Evolutionary conservation across 2,113 vertebrate genomes (phyloP), one percentile per base, ranked within the genome.

Genomic region (Phalacrocorax pelagicus): DNA sequence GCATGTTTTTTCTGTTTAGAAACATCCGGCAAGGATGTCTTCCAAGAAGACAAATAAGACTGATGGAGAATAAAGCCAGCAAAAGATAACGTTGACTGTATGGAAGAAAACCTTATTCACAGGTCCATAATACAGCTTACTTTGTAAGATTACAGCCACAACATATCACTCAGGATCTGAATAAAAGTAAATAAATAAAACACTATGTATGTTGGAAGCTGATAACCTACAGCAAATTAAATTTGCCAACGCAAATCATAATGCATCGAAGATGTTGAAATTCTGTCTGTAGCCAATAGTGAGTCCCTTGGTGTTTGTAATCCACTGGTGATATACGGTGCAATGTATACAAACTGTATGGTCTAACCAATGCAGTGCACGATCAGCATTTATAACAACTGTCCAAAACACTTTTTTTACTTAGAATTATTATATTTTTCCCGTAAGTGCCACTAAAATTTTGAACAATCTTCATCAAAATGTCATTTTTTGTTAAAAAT

Each of bases 301-400:
- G 0, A 9, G 71, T 13, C 29, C 54, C 36, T 10, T 4, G 1
- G 80, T 5, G 34, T 16, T 3, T 2, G 30, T 7, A 6, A 72
- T 52, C 15, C 30, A 2, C n/a, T 2, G 30, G 14, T 24, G 52
- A 3, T 11, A 13, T 2, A 1, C 0, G 1, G 30, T 0, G 18
- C 1, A 22, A 2, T 15, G 13, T 18, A 0, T 10, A 2, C 20
- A 4, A 1, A 3, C 15, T 0, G 3, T 3, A 2, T 0, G 3
- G 14, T 12, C 40, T 42, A 3, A 2, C 58, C 32, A 5, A 0
- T 3, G 20, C 26, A 1, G 20, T 4, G 40, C 49, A 4, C 1
- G 0, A 12, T 3, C 44, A 30, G 32, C 44, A 6, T 12, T 61
- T 23, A 9, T 0, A 44, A 5, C 20, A 17, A 5, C 55, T 8